Evolutionary conservation across 2,113 vertebrate species (phyloP), one percentile per base, ranked within the genome.

Genomic region (Ahaetulla prasina): DNA sequence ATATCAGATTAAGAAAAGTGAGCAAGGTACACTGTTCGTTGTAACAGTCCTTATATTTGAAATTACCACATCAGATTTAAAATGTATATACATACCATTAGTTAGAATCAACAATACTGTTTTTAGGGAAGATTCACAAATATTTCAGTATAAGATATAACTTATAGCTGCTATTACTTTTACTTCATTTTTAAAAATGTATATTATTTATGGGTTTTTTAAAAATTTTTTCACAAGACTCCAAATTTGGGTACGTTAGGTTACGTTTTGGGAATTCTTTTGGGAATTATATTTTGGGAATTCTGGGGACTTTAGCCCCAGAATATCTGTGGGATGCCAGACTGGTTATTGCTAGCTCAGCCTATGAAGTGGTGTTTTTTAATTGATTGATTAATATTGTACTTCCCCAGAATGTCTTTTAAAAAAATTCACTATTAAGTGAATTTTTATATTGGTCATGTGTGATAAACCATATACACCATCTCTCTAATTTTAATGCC

Each of bases 401-500:
- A 54, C 39, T 39, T 45, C 47, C 14, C 47, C 74, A 80, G 20
- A 35, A 5, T 52, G 30, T 74, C n/a, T 54, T 27, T 45, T 45
- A 52, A 74, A 90, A 84, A 22, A 25, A 9, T 35, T 52, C 4
- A 74, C 18, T 92, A 74, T 95, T 91, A 54, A 45, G 39, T 74
- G 63, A 89, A 54, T 91, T 52, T 53, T 52, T 90, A 16, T 84
- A 55, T 23, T 95, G 47, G 27, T 93, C 55, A 93, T 60, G n/a
- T 96, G 18, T n/a, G 20, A 91, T 93, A 94, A 87, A n/a, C 87
- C 1, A 4, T 89, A 88, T 93, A 91, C 50, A 93, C 27, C 50
- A 91, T 94, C 92, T 95, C 88, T 85, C 80, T 93, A 57, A 53
- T 27, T 63, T 45, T 91, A 86, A 84, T 80, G 84, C 43, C 27